Conservation (phyloP, 2,113 vertebrate genomes). For the Origma solitaria region DNA sequence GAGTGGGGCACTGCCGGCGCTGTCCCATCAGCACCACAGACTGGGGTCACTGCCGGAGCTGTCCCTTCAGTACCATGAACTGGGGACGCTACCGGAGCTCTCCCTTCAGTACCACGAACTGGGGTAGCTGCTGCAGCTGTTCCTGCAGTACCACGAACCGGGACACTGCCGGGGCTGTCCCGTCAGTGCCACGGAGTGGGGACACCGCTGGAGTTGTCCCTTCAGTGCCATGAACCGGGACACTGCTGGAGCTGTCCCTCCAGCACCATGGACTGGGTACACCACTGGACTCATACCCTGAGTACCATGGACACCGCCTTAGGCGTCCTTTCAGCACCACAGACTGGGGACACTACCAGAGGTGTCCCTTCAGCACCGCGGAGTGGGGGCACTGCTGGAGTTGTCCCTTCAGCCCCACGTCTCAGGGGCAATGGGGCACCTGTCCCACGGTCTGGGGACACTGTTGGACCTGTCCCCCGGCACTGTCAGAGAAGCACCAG, state of each 20-base stretch:
- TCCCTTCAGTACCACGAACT: not conserved
- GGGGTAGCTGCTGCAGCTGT: not conserved
- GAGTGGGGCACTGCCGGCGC: not conserved
- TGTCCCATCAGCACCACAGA: accelerated
- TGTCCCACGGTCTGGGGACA: not conserved
- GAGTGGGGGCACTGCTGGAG: not conserved
- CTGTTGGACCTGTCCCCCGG: not conserved
- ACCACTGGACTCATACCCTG: not conserved
- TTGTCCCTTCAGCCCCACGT: not conserved
- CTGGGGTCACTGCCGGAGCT: not conserved
- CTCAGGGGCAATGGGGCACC: not conserved
- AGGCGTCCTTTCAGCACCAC: not conserved
- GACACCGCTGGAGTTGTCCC: not conserved
- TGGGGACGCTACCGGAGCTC: not conserved
- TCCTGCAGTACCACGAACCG: accelerated
- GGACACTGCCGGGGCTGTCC: not conserved
- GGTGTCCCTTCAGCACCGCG: not conserved
- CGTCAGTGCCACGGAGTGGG: accelerated
- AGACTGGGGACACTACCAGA: not conserved
- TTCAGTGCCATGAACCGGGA: accelerated
- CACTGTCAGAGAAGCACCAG: not conserved
- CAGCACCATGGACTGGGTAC: accelerated
- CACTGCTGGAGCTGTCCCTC: not conserved
- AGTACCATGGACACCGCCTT: not conserved
- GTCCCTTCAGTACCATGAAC: accelerated